Base-by-base conservation (phyloP, 2,113 vertebrate genomes). In the Bubo bubo region DNA sequence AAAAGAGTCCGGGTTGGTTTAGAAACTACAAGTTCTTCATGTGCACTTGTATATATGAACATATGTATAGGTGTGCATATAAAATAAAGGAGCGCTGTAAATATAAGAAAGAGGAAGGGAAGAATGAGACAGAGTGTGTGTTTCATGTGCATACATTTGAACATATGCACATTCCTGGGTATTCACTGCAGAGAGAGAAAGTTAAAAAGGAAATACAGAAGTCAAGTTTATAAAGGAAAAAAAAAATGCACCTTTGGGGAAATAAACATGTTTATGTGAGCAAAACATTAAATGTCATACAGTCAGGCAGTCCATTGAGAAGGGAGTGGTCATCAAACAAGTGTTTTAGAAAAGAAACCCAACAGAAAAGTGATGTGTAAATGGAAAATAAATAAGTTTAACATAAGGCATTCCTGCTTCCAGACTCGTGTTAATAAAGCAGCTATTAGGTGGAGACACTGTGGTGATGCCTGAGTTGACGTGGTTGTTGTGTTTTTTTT, bases 341-440 rank as follows among this genome's bases (percentile, higher is more conserved):
- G 58, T 72, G 19, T 22, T 92, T 92, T 77, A 82, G 93, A 73
- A 90, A 97, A 94, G 62, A 92, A 94, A 94, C 23, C 26, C 62
- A 39, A 83, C 50, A 73, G 16, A 85, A 90, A 71, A 95, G 62
- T 24, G 27, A 50, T 20, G 62, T 60, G 58, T 82, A 91, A 93
- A 88, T 20, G 96, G 96, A 98, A 98, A 97, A 97, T 84, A 97
- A 97, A 94, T 79, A 95, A 84, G 72, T 64, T 16, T 52, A 47
- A 24, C 35, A 47, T 87, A 79, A 95, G 86, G 60, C 59, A 49
- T 30, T 77, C 87, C 81, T 84, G 59, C 67, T 96, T 89, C 95
- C 97, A 98, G 97, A 95, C 95, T 90, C 8, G 6, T 92, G 93
- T 83, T 97, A 97, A 97, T 97, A 95, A 97, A 96, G 85, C 43